Evolutionary conservation across 2,888 invertebrate genomes (phyloP), one percentile per base, ranked within the genome.

Genomic region (Hypercompe scribonia): DNA sequence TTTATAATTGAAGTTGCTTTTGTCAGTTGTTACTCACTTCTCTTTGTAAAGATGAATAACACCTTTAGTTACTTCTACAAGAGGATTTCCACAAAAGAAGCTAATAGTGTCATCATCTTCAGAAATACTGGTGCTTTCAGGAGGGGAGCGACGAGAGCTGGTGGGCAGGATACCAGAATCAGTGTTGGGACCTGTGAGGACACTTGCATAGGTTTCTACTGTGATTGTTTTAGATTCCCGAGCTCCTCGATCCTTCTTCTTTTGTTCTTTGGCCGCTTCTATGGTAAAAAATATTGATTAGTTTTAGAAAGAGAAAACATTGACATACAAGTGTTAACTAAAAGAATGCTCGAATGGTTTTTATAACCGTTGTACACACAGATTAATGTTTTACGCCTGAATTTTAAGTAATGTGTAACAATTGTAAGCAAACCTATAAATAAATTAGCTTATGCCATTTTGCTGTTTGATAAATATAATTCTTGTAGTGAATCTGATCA

Each of bases 11-110:
- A 54, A 54, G n/a, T n/a, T 54, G 28, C 58, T 58, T 54, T 4
- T 10, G 2, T 24, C 2, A 8, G 61, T 31, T 58, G 28, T 31
- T 18, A 94, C 97, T 94, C 94, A 99, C 99, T 99, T 99, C 92
- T 99, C 99, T 91, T 99, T 99, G 91, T 99, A 99, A 33, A 99
- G 96, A 96, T 99, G 99, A 74, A 99, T 95, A 67, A 99, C 97
- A 61, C 99, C 99, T 91, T 99, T 99, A 0, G 99, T 99, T 54
- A 99, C 97, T 94, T 99, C 99, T 1, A 99, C 99, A 86, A 98
- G 97, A 1, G 99, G 99, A 96, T 99, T 99, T 7, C 99, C 99
- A 84, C 98, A 99, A 85, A 98, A 98, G 93, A 99, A 99, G 70
- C 96, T 96, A 69, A 97, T 97, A 76, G 97, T 97, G 34, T 96